Conservation (phyloP, 2,113 vertebrate species). For the Gopherus flavomarginatus region DNA sequence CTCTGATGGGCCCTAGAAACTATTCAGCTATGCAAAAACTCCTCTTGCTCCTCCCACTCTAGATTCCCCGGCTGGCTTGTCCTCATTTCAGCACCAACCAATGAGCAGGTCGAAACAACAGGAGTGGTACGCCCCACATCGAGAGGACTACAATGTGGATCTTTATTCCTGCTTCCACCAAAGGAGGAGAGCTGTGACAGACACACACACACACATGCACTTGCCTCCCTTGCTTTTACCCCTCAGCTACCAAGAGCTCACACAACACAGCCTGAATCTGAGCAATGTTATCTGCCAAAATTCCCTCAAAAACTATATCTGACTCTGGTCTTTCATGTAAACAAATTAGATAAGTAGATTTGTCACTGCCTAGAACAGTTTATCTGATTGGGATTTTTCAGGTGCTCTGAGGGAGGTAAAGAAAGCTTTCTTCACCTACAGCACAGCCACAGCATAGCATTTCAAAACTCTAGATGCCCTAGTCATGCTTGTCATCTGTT, state of each 20-base stretch:
- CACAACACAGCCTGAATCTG: neutral
- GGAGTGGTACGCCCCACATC: neutral
- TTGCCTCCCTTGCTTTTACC: neutral
- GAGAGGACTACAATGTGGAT: neutral
- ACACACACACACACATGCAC: neutral
- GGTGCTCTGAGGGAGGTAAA: neutral
- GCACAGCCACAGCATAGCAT: slow-evolving; percentile 8
- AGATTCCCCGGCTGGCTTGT: neutral
- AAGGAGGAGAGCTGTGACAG: neutral
- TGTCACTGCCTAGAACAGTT: neutral
- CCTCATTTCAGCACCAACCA: neutral
- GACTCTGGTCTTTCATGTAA: neutral
- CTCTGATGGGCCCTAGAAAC: neutral
- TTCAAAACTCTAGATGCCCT: slow-evolving; percentile 37
- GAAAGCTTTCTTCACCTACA: neutral
- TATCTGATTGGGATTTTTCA: neutral
- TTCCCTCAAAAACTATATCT: neutral
- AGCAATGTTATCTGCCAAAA: neutral
- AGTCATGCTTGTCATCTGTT: slow-evolving; percentile 25
- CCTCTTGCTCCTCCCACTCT: neutral
- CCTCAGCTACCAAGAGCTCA: neutral
- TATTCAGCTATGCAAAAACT: neutral
- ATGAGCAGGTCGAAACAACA: neutral
- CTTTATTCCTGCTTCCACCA: neutral
- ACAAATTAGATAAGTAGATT: neutral